Percentiles rank a stretch among this genome's conserved stretches.
Evolutionary conservation across 2,888 invertebrate species (phyloP).

Genomic region (Globia sparganii): DNA sequence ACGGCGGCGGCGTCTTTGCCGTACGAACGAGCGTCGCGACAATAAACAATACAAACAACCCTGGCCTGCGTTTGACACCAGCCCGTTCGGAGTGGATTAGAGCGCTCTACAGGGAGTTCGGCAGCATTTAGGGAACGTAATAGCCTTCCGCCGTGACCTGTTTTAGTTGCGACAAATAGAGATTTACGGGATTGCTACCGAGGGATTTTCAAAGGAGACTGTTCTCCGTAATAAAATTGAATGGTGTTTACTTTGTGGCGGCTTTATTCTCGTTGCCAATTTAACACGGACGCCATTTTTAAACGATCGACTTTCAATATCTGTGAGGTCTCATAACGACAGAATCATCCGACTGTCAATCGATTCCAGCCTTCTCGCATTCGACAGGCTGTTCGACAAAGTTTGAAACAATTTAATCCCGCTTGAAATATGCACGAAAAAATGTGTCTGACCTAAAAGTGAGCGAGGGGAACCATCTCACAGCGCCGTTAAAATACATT

Average conservation of each 20-base stretch:
- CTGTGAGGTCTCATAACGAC: constrained; percentile 72
- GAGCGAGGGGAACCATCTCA: constrained; percentile 67
- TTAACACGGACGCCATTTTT: constrained; percentile 61
- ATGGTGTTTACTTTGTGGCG: constrained; percentile 86
- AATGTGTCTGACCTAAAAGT: constrained; percentile 74
- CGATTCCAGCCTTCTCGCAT: constrained; percentile 76
- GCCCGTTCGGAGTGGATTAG: constrained; percentile 89
- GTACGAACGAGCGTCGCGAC: constrained; percentile 86
- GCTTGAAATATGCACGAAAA: constrained; percentile 82
- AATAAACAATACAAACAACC: constrained; percentile 91
- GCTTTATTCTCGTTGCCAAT: constrained; percentile 75
- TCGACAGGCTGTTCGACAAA: constrained; percentile 80
- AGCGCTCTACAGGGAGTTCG: constrained; percentile 89
- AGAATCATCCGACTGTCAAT: constrained; percentile 77
- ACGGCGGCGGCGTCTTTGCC: constrained; percentile 84
- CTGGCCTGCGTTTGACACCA: constrained; percentile 90
- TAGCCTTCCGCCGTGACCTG: constrained; percentile 90
- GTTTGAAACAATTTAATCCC: constrained; percentile 85
- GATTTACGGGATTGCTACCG: constrained; percentile 88
- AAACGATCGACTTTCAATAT: constrained; percentile 71
- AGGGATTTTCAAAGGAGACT: constrained; percentile 83
- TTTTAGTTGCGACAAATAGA: constrained; percentile 90
- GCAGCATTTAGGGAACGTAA: constrained; percentile 90
- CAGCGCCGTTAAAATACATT: constrained; percentile 65
- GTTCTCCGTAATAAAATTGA: constrained; percentile 86